Evolutionary conservation across 2,113 vertebrate species (phyloP).

Genomic region (Crotalus helleri): DNA sequence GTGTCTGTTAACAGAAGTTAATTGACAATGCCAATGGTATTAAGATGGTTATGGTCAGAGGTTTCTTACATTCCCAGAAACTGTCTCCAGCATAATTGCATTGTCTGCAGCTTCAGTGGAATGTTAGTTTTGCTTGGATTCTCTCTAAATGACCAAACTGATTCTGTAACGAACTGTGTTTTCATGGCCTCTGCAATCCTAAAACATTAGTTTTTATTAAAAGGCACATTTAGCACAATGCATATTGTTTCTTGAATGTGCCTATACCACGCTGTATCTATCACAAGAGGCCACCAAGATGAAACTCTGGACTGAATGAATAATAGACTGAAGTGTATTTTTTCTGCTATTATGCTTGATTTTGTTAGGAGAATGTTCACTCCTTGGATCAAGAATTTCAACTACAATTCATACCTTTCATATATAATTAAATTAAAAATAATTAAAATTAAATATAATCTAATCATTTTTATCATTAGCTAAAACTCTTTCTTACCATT

Average conservation of each 20-base stretch:
- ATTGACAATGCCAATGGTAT: not conserved
- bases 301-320: rapidly evolving
- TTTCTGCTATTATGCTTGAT: not conserved
- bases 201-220: constrained; percentile 25
- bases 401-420: not conserved
- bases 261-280: not conserved
- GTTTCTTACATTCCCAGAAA: not conserved
- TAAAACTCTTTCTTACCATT: not conserved
- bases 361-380: not conserved
- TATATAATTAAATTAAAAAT: not conserved
- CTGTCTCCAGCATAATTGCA: not conserved
- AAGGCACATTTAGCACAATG: not conserved
- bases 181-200: constrained; percentile 31
- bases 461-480: not conserved
- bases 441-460: not conserved
- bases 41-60: not conserved
- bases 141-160: constrained; percentile 8
- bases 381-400: not conserved
- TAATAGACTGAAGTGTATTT: not conserved
- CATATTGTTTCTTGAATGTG: constrained; percentile 13
- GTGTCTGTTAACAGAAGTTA: not conserved
- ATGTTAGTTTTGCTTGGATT: not conserved
- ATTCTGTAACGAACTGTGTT: constrained; percentile 36
- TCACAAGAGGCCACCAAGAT: not conserved
- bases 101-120: not conserved